Conservation (phyloP, 2,888 invertebrate genomes). For the Chydorus sphaericus region DNA sequence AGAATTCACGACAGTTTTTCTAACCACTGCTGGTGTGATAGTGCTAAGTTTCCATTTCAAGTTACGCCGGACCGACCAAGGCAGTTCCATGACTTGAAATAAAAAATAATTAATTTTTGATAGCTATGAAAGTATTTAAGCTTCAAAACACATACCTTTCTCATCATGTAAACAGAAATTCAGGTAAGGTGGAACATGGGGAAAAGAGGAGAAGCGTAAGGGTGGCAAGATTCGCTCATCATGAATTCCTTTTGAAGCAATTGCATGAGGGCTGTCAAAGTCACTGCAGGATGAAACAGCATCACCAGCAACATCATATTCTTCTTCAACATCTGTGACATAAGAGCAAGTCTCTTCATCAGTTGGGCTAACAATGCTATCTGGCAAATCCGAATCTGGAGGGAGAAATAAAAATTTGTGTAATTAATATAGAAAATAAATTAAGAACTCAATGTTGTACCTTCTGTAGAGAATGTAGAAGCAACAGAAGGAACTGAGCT, state of each 20-base stretch:
- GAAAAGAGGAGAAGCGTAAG: conserved; percentile 34
- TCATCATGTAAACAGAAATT: conserved; percentile 60
- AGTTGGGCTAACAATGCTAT: background rate
- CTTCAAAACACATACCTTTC: conserved; percentile 21
- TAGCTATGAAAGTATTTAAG: conserved; percentile 12
- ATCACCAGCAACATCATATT: conserved; percentile 1
- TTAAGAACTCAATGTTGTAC: background rate
- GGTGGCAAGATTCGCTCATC: too few species aligned
- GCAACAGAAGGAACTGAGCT: background rate
- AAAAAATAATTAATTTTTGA: conserved; percentile 8
- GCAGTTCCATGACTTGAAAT: conserved; percentile 32
- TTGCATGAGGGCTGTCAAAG: too few species aligned
- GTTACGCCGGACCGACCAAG: conserved; percentile 53
- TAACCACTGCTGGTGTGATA: conserved; percentile 84
- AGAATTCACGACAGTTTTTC: conserved; percentile 66
- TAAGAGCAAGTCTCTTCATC: conserved; percentile 10
- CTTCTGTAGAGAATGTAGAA: background rate
- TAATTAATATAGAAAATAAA: background rate
- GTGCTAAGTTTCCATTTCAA: conserved; percentile 89
- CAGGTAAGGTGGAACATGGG: conserved; percentile 66
- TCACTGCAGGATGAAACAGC: background rate
- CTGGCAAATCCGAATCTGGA: conserved; percentile 13
- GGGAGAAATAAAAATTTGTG: background rate
- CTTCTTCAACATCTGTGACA: conserved; percentile 8
- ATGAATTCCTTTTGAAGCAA: too few species aligned